Conservation (phyloP, 2,797 vertebrate genomes). For the Diglossa cyanea region DNA sequence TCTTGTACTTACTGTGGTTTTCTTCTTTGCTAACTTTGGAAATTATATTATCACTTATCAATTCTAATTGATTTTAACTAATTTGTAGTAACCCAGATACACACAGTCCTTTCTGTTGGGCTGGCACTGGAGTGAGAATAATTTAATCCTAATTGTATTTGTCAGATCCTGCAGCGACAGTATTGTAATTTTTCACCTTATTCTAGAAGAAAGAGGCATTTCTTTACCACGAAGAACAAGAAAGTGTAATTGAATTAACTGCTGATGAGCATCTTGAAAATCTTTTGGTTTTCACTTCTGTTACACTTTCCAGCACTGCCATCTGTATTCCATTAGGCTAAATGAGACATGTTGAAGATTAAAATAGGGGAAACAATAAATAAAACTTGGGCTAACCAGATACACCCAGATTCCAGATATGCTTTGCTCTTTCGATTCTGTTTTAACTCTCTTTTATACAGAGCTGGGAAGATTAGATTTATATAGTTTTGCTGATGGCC, state of each 20-base stretch:
- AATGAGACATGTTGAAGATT: not conserved
- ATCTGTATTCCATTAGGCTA: not conserved
- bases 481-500: not conserved
- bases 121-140: slow-evolving; percentile 53
- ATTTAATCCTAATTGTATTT: slow-evolving; percentile 56
- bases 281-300: not conserved
- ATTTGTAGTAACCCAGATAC: slow-evolving; percentile 33
- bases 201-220: slow-evolving; percentile 8
- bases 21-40: slow-evolving; percentile 53
- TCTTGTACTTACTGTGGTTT: not conserved
- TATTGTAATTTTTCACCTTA: slow-evolving; percentile 43
- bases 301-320: not conserved
- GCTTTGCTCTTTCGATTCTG: not conserved
- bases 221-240: slow-evolving; percentile 17
- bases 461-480: not conserved
- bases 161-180: slow-evolving; percentile 19
- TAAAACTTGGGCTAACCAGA: not conserved
- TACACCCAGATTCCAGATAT: not conserved
- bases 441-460: not conserved
- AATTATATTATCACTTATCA: slow-evolving; percentile 53
- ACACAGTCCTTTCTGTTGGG: slow-evolving; percentile 15
- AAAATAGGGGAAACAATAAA: not conserved
- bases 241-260: not conserved
- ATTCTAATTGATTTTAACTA: slow-evolving; percentile 70
- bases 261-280: not conserved